Evolutionary conservation across 2,113 vertebrate genomes (phyloP).

Genomic region (Trachemys scripta): DNA sequence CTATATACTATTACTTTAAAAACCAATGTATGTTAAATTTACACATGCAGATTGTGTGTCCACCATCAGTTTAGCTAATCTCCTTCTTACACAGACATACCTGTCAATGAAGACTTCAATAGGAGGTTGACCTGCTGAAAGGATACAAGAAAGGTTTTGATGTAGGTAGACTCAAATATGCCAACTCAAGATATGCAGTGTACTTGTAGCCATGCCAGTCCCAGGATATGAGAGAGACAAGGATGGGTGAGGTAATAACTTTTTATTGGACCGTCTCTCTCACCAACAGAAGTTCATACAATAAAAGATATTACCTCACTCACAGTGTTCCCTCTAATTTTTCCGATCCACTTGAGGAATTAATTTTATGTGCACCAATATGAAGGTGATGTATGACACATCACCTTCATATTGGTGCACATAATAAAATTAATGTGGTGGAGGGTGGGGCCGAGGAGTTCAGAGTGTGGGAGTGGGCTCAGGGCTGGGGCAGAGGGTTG

Average conservation of each 20-base stretch:
- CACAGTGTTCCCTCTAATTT: too few relatives aligned
- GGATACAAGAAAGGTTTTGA: neutral
- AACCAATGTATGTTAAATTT: accelerated
- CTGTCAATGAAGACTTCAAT: neutral
- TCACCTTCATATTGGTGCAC: too few relatives aligned
- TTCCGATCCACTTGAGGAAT: too few relatives aligned
- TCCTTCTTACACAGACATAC: neutral
- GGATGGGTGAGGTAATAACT: neutral
- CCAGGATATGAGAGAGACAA: neutral
- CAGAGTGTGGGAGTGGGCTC: too few relatives aligned
- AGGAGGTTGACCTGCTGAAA: neutral
- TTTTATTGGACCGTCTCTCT: neutral
- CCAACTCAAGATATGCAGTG: neutral
- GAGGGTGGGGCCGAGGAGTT: too few relatives aligned
- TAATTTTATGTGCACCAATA: too few relatives aligned
- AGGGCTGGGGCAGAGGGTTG: too few relatives aligned
- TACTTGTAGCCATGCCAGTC: neutral
- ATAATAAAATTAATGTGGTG: too few relatives aligned
- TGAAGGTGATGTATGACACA: too few relatives aligned
- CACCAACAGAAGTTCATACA: neutral
- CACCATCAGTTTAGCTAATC: neutral
- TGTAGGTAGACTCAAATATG: neutral
- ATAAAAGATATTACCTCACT: neutral
- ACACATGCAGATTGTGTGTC: neutral
- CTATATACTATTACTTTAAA: neutral